A percentile compares a stretch with the other conserved stretches of the same genome.
Evolutionary conservation across 2,113 vertebrate species (phyloP).

Genomic region (Lepus europaeus): DNA sequence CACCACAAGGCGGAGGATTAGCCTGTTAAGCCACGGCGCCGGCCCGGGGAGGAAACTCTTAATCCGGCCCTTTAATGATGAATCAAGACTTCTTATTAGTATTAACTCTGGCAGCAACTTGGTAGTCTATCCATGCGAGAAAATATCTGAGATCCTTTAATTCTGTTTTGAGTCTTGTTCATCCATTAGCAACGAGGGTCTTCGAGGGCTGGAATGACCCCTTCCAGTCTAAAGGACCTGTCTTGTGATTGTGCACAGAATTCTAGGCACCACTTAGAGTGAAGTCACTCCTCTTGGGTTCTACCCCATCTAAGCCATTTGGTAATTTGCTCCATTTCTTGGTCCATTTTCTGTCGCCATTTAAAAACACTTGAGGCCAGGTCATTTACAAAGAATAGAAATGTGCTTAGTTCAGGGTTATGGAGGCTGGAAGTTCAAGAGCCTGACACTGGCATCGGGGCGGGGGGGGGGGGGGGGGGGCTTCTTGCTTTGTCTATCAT

Average conservation of each 20-base stretch:
- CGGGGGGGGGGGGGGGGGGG: no score
- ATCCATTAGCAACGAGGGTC: neutral
- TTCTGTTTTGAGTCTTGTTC: neutral
- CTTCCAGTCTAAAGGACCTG: neutral
- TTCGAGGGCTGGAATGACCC: neutral
- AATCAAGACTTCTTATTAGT: neutral
- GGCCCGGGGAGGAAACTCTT: neutral
- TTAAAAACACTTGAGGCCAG: no score
- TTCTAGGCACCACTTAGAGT: neutral
- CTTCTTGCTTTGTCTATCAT: no score
- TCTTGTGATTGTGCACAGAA: neutral
- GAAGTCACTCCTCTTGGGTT: neutral
- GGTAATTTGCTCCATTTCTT: neutral
- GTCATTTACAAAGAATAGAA: no score
- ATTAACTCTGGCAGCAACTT: neutral
- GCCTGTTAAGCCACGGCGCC: no score
- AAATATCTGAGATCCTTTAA: neutral
- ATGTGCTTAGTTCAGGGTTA: no score
- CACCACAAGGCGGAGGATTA: no score
- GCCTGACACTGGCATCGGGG: no score
- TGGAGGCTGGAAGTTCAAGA: no score
- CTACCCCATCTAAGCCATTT: neutral
- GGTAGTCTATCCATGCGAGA: neutral
- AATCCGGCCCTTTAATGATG: neutral
- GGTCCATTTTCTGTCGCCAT: no score